phyloP scores from a whole-genome alignment of 2,113 vertebrate genomes.

The Nerophis ophidion region DNA sequence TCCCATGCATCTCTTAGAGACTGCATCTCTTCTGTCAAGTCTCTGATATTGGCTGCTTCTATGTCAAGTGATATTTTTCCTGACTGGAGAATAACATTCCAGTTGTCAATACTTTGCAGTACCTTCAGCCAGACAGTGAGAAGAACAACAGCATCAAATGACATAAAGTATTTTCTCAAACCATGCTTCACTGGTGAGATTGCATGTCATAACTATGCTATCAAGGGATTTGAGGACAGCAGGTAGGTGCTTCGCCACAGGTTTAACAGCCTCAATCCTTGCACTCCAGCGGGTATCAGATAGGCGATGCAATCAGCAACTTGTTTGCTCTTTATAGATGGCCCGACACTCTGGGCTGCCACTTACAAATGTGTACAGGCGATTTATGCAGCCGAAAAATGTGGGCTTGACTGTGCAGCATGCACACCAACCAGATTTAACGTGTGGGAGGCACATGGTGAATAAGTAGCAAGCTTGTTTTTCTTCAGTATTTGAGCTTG shows the following conservation, averaged over 20 bases:
- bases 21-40: not conserved
- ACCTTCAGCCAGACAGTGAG: not conserved
- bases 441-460: not conserved
- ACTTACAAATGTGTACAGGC: constrained; percentile 20
- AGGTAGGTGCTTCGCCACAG: no score
- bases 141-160: not conserved
- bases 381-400: constrained; percentile 8
- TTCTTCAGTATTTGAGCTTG: no score
- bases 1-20: not conserved
- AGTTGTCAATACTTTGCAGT: not conserved
- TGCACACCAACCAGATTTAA: constrained; percentile 12
- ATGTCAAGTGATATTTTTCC: not conserved
- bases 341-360: constrained; percentile 21
- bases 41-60: not conserved
- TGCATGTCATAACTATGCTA: not conserved
- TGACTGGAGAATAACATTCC: not conserved
- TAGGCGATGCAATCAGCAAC: not conserved
- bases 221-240: not conserved
- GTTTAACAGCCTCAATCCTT: not conserved
- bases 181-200: constrained; percentile 14
- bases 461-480: no score
- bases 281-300: not conserved
- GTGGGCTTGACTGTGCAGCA: constrained; percentile 6
- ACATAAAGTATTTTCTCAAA: not conserved
- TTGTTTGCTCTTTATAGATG: constrained; percentile 11